Conservation (phyloP, 1,140 invertebrate species). For the Pogonognathellus flavescens region DNA sequence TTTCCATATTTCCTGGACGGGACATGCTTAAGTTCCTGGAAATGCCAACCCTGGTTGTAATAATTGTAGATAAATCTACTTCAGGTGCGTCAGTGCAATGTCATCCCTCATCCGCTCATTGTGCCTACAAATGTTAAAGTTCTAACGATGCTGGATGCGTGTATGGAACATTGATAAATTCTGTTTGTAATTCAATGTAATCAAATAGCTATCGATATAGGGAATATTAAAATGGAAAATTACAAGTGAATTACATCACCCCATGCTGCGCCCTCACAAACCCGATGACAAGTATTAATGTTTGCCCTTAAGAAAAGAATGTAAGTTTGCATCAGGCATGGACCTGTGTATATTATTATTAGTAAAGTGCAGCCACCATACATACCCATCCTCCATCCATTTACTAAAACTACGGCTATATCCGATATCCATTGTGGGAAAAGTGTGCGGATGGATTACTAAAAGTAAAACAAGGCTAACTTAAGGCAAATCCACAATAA, state of each 20-base stretch:
- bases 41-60: too few species aligned
- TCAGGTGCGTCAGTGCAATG: conserved; percentile 1
- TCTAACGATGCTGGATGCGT: neutral
- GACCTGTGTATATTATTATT: too few species aligned
- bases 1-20: too few species aligned
- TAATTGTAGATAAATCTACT: neutral
- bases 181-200: conserved; percentile 27
- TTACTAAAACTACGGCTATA: too few species aligned
- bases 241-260: conserved; percentile 40
- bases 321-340: too few species aligned
- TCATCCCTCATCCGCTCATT: neutral
- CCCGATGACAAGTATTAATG: conserved; percentile 43
- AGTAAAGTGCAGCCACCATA: too few species aligned
- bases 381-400: too few species aligned
- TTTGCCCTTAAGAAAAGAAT: conserved; percentile 41
- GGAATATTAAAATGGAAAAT: conserved; percentile 47
- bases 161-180: conserved; percentile 20
- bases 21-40: too few species aligned
- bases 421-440: too few species aligned
- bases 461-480: too few species aligned
- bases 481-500: too few species aligned
- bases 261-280: conserved; percentile 33
- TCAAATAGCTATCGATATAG: conserved; percentile 38
- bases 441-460: too few species aligned
- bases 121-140: neutral